phyloP scores from a whole-genome alignment of 2,113 vertebrate genomes.

The Anser brachyrhynchus region DNA sequence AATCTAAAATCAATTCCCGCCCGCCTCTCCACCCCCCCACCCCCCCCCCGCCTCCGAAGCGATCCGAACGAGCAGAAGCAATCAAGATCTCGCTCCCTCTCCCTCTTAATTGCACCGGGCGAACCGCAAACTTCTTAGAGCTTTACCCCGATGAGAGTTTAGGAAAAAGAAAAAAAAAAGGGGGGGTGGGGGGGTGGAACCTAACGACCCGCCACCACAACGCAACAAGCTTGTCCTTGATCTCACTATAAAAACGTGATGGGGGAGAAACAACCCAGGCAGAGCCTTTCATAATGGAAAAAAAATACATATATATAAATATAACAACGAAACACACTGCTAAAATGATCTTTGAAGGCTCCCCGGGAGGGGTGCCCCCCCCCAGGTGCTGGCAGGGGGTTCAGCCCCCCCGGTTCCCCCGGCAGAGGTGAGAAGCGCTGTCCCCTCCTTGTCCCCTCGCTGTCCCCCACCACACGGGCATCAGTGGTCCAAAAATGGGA shows the following conservation, averaged over 20 bases:
- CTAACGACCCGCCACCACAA: neutral
- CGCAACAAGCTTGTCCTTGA: conserved; percentile 22
- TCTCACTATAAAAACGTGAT: conserved; percentile 40
- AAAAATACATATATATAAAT: neutral
- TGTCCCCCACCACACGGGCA: neutral
- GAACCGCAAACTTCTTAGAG: neutral
- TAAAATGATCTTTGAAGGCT: neutral
- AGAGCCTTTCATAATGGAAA: neutral
- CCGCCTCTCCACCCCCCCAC: neutral
- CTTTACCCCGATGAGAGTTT: neutral
- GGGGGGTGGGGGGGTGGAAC: too few relatives aligned
- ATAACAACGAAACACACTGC: neutral
- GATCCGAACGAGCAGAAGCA: conserved; percentile 11
- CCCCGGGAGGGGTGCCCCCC: neutral
- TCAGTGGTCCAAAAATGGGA: neutral
- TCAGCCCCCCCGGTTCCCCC: neutral
- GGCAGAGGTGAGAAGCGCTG: neutral
- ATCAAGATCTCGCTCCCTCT: conserved; percentile 31
- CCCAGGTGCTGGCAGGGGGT: neutral
- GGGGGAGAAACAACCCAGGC: neutral
- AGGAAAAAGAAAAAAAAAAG: accelerated
- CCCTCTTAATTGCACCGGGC: conserved; percentile 7
- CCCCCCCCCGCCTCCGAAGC: neutral
- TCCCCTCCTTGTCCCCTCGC: neutral
- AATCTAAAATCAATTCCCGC: conserved; percentile 66